Percentiles rank a stretch among this genome's conserved stretches.
These are phyloP conservation scores for Corythornis madagascariensis DNA, from an alignment of 2,113 vertebrate species.

Conservation along the genomic window DNA sequence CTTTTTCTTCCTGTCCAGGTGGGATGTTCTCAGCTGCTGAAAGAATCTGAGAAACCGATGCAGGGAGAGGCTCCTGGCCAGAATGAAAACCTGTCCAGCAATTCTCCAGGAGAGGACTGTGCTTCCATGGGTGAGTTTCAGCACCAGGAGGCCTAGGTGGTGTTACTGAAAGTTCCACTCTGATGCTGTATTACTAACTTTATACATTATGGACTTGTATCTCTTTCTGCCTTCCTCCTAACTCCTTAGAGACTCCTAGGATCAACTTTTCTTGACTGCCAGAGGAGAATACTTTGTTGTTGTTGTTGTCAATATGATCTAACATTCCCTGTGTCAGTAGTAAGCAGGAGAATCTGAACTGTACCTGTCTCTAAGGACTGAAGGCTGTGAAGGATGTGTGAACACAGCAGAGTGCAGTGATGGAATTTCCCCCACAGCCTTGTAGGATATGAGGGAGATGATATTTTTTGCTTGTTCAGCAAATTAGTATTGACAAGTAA, in stretches of 20 bases:
- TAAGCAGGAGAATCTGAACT: neutral
- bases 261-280: neutral
- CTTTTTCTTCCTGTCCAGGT: slow-evolving; percentile 62
- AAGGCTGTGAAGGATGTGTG: neutral
- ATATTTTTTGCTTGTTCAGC: neutral
- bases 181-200: neutral
- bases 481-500: neutral
- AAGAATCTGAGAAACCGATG: slow-evolving; percentile 79
- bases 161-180: neutral
- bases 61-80: slow-evolving; percentile 66
- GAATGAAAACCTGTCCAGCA: slow-evolving; percentile 69
- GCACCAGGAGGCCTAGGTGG: neutral
- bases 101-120: slow-evolving; percentile 65
- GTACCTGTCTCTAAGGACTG: neutral
- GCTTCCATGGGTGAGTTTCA: slow-evolving; percentile 70
- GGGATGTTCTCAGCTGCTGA: slow-evolving; percentile 79
- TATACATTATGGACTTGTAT: neutral
- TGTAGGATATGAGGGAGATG: neutral
- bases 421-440: neutral
- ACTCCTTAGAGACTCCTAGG: neutral
- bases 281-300: neutral
- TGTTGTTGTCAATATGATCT: neutral
- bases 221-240: neutral
- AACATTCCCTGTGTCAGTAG: neutral
- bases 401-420: neutral